Conservation (phyloP, 2,113 vertebrate species). For the Pteropus alecto region DNA sequence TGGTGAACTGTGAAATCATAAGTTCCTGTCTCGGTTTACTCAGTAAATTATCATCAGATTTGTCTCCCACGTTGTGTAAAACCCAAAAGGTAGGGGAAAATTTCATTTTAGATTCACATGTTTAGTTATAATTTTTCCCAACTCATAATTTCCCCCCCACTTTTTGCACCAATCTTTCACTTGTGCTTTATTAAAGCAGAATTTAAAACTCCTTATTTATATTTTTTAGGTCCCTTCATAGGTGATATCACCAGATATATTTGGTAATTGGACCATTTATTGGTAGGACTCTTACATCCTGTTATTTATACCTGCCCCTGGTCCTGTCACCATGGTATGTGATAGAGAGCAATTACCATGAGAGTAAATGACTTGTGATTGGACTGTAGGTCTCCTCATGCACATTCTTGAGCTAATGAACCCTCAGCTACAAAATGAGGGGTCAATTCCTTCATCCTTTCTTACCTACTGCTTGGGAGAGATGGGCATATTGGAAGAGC, state of each 20-base stretch:
- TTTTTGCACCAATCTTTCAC: neutral
- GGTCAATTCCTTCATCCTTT: neutral
- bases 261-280: neutral
- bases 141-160: neutral
- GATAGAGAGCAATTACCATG: neutral
- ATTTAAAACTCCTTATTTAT: constrained; percentile 3
- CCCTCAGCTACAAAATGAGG: neutral
- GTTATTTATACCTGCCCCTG: neutral
- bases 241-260: neutral
- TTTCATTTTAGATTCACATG: neutral
- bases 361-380: neutral
- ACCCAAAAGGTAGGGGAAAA: constrained; percentile 2
- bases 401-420: neutral
- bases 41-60: neutral
- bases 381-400: neutral
- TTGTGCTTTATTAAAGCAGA: constrained; percentile 35
- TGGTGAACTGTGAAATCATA: neutral
- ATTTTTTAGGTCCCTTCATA: neutral
- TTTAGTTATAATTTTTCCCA: neutral
- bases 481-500: neutral
- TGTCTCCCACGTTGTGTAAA: neutral
- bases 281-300: neutral
- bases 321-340: neutral
- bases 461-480: neutral
- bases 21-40: constrained; percentile 19